These are phyloP conservation scores for Caerostris darwini DNA, from an alignment of 1,140 invertebrate genomes.

Conservation along the genomic window DNA sequence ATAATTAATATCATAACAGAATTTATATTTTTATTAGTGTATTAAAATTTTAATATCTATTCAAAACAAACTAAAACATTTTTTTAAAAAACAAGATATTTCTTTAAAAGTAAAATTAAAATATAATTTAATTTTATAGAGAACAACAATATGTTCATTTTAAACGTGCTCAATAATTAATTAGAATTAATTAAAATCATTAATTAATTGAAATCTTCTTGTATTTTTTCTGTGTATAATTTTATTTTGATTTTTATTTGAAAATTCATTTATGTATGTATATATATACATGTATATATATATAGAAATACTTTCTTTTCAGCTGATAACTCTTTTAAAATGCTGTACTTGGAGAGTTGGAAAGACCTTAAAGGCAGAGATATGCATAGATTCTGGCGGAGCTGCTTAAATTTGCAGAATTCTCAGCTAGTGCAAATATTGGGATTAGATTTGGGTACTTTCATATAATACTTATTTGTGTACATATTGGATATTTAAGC, in stretches of 20 bases:
- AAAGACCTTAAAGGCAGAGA: constrained; percentile 76
- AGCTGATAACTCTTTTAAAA: constrained; percentile 73
- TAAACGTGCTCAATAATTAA: no score
- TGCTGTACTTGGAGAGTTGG: constrained; percentile 78
- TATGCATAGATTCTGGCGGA: constrained; percentile 78
- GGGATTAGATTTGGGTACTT: constrained; percentile 61
- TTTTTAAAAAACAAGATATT: no score
- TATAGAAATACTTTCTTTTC: constrained; percentile 17
- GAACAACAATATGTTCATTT: no score
- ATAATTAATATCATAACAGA: no score
- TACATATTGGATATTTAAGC: no score
- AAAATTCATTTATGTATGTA: not conserved
- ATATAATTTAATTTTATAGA: no score
- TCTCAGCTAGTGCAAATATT: constrained; percentile 49
- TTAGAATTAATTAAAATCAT: not conserved
- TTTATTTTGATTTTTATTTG: not conserved
- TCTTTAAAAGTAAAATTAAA: no score
- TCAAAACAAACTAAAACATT: no score
- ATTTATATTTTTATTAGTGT: no score
- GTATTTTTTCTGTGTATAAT: not conserved
- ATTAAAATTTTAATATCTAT: no score
- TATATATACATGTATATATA: not conserved
- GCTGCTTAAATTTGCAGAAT: constrained; percentile 67
- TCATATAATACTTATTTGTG: no score
- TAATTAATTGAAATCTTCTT: not conserved